phyloP scores from a whole-genome alignment of 2,797 vertebrate species.

The Acipenser transmontanus region DNA sequence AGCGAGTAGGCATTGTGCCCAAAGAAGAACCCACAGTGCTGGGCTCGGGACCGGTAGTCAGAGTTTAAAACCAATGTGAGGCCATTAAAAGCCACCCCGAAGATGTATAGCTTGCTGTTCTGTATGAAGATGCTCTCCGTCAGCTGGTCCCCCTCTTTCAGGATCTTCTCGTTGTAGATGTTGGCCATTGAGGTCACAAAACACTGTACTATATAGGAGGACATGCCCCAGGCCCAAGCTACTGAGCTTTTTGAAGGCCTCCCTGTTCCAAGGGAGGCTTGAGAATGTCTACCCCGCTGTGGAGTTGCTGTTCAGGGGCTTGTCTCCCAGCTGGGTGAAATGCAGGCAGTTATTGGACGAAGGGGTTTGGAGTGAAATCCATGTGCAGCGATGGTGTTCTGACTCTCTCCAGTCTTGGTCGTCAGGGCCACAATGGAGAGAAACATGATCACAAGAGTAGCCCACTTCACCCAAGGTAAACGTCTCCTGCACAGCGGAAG shows the following conservation, averaged over 20 bases:
- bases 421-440: constrained; percentile 86
- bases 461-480: constrained; percentile 90
- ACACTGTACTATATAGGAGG: constrained; percentile 85
- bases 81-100: constrained; percentile 83
- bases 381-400: constrained; percentile 56
- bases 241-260: constrained; percentile 54
- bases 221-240: constrained; percentile 78
- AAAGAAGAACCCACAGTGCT: constrained; percentile 83
- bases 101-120: constrained; percentile 89
- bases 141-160: constrained; percentile 85
- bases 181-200: constrained; percentile 91
- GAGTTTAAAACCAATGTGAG: constrained; percentile 69
- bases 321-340: constrained; percentile 52
- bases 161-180: constrained; percentile 97
- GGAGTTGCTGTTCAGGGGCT: constrained; percentile 43
- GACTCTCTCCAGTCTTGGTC: constrained; percentile 59
- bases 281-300: constrained; percentile 40
- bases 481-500: constrained; percentile 61
- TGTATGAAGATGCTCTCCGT: constrained; percentile 90
- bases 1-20: constrained; percentile 86
- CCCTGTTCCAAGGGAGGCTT: constrained; percentile 64
- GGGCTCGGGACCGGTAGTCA: constrained; percentile 66
- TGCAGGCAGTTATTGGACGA: constrained; percentile 78
- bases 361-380: constrained; percentile 62
- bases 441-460: constrained; percentile 83